phyloP scores from a whole-genome alignment of 2,113 vertebrate genomes.

The Pyrgilauda ruficollis region DNA sequence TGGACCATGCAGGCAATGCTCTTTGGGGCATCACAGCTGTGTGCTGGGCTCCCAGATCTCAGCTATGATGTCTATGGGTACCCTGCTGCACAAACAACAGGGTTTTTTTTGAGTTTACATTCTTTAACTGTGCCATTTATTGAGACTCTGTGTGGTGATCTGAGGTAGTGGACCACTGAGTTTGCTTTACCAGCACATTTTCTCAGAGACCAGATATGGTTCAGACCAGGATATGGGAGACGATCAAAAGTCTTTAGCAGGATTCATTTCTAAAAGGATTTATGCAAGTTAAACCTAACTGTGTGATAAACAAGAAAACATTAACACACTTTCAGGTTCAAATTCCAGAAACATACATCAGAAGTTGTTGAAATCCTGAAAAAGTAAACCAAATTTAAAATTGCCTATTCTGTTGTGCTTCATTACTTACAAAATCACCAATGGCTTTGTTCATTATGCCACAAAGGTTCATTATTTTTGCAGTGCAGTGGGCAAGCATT shows the following conservation, averaged over 20 bases:
- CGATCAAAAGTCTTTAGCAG: background rate
- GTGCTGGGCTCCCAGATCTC: background rate
- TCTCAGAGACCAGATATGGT: background rate
- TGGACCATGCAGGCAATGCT: background rate
- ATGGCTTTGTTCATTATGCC: slow-evolving; percentile 52
- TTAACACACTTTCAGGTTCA: slow-evolving; percentile 43
- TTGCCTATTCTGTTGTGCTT: slow-evolving; percentile 59
- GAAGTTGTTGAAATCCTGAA: slow-evolving; percentile 66
- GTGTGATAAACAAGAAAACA: background rate
- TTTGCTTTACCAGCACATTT: background rate
- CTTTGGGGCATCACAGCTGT: background rate
- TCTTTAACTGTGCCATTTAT: background rate
- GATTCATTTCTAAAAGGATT: background rate
- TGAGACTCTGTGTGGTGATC: background rate
- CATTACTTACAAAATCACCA: slow-evolving; percentile 57
- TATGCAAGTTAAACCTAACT: background rate
- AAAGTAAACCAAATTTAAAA: slow-evolving; percentile 64
- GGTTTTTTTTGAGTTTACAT: background rate
- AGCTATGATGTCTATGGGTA: background rate
- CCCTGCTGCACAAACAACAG: background rate
- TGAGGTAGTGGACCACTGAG: background rate
- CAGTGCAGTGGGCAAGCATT: slow-evolving; percentile 71
- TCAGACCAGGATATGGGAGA: background rate
- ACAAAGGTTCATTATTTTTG: slow-evolving; percentile 75
- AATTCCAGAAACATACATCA: slow-evolving; percentile 69